Conservation (phyloP, 2,113 vertebrate species). For the Coregonus clupeaformis region DNA sequence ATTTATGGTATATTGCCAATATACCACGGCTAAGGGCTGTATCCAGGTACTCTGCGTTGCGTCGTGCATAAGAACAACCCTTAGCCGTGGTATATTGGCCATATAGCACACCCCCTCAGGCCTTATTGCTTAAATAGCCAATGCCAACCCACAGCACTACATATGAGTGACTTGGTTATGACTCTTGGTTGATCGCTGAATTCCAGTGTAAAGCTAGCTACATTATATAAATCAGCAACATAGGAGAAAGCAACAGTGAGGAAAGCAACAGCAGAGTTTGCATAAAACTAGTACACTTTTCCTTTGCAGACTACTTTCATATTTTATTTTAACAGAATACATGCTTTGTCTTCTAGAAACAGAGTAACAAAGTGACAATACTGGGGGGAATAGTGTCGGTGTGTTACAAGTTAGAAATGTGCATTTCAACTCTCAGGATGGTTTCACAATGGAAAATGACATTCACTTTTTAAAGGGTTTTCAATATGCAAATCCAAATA, state of each 20-base stretch:
- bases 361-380: neutral
- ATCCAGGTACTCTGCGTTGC: no score
- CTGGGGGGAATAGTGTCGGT: neutral
- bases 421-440: neutral
- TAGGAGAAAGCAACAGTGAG: conserved; percentile 26
- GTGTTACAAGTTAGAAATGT: neutral
- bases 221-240: conserved; percentile 6
- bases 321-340: neutral
- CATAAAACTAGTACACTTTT: conserved; percentile 8
- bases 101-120: no score
- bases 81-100: no score
- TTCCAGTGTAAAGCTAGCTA: neutral
- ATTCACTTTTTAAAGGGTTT: conserved; percentile 24
- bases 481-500: neutral
- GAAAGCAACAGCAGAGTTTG: conserved; percentile 15
- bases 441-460: conserved; percentile 3
- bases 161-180: neutral
- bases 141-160: neutral
- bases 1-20: no score
- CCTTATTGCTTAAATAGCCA: neutral
- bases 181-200: neutral
- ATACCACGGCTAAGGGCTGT: no score
- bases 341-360: conserved; percentile 1
- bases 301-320: neutral
- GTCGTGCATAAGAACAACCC: no score